These are phyloP conservation scores for Eupithecia centaureata DNA, from an alignment of 2,888 invertebrate genomes.

Conservation along the genomic window DNA sequence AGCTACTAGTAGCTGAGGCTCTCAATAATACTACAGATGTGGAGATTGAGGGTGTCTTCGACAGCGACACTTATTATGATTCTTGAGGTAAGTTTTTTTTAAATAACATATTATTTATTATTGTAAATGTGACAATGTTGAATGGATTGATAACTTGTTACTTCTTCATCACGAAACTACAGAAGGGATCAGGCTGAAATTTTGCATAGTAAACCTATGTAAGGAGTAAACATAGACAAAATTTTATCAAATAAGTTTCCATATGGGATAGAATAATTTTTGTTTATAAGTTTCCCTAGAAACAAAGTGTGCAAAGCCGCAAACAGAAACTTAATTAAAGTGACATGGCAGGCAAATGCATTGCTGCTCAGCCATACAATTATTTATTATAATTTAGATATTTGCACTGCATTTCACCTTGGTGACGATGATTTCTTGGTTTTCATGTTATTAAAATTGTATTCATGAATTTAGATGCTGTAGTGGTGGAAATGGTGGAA, in stretches of 20 bases:
- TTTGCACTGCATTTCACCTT: background rate
- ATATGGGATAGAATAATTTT: background rate
- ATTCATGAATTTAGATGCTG: background rate
- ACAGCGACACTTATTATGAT: background rate
- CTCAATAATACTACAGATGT: background rate
- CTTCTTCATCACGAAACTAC: background rate
- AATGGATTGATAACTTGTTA: background rate
- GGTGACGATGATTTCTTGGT: background rate
- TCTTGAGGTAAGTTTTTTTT: background rate
- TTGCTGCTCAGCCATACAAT: background rate
- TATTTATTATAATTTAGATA: background rate
- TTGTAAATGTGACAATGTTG: background rate
- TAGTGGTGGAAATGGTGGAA: conserved; percentile 1
- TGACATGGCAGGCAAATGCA: background rate
- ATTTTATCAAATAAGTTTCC: background rate
- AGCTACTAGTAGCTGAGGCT: conserved; percentile 1
- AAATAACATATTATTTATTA: background rate
- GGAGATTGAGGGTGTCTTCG: conserved; percentile 10
- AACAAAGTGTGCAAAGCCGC: background rate
- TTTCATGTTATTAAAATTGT: background rate
- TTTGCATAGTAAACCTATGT: background rate
- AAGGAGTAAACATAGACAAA: background rate
- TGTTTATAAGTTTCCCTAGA: background rate
- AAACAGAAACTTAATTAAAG: background rate
- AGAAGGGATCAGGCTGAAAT: background rate